Evolutionary conservation across 2,113 vertebrate genomes (phyloP), one percentile per base, ranked within the genome.

Genomic region (Ia io): DNA sequence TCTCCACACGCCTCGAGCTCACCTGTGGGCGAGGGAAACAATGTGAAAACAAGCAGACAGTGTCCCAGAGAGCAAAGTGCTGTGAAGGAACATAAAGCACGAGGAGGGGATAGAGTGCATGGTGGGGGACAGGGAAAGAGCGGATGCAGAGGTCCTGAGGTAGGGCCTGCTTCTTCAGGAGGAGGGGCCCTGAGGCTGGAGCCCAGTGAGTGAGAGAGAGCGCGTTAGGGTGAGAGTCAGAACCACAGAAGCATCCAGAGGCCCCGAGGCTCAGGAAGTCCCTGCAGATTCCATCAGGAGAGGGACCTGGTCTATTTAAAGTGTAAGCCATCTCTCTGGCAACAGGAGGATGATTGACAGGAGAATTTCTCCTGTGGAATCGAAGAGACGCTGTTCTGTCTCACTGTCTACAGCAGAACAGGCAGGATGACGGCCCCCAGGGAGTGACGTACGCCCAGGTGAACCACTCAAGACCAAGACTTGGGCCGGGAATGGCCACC

Each of bases 381-480:
- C 7, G 2, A 28, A 69, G 16, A 84, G 59, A 9, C 2, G 0
- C 35, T 22, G 18, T 9, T 20, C 8, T 5, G 14, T 70, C 49
- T n/a, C n/a, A 28, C 32, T 84, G 20, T 49, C 17, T 82, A 18
- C 42, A 37, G 59, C 73, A 70, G 73, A 74, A 3, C 18, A 13
- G 30, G 5, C 0, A 6, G 0, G 44, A 47, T 10, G 63, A n/a
- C 25, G 71, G 32, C 44, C 20, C 79, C 28, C 89, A 76, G 35
- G 65, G 5, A n/a, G 30, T 12, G 35, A 35, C 0, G 0, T 44
- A 56, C 0, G 1, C 67, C 35, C 25, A 32, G 47, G 63, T 42
- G 63, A 51, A 18, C 17, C 14, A 0, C 25, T 13, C 12, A 4
- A 1, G 25, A 13, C n/a, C 12, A 0, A 11, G 20, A 5, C n/a